Base-by-base conservation (phyloP, 2,888 invertebrate species). In the Cephus runcator region DNA sequence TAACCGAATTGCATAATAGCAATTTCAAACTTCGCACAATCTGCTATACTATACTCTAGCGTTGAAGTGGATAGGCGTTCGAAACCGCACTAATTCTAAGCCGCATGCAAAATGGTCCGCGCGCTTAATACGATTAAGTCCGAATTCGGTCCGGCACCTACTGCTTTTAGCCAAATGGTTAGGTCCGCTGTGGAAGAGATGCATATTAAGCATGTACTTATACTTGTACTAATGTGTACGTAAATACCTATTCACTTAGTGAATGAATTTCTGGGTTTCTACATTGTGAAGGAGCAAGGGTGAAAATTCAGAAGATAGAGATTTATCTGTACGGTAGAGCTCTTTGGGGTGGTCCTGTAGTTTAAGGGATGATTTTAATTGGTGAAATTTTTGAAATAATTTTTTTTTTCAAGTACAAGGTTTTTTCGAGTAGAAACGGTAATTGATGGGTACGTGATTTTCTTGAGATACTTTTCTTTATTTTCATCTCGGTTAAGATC, bases 101-200 rank as follows among this genome's bases (percentile, higher is more conserved):
- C 81, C 81, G 79, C 77, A 80, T 77, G 40, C 79, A 76, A 80
- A 83, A 81, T 80, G 81, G 80, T 76, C 78, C 79, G 34, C 76
- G 69, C 84, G 80, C 85, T 87, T 88, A 87, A 89, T 87, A 83
- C 86, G 86, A 88, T 88, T 88, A 87, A 82, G 77, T 77, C 83
- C 79, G 83, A 85, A 86, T 85, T 85, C 84, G 83, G 79, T 12
- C 79, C 78, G 80, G 79, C 74, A 79, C 80, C 79, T 83, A 81
- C 81, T 85, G 87, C 88, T 88, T 88, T 88, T 86, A 88, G 83
- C 84, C 83, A 87, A 89, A 87, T 88, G 86, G 85, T 85, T 40
- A 40, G 6, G 40, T 56, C 23, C 23, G 2, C 23, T 9, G 4
- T 56, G 56, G 23, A 56, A 56, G 23, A 9, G 56, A 56, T 56